Percentiles rank a stretch among this genome's conserved stretches.
phyloP scores from a whole-genome alignment of 2,113 vertebrate species.

The Pongo pygmaeus region DNA sequence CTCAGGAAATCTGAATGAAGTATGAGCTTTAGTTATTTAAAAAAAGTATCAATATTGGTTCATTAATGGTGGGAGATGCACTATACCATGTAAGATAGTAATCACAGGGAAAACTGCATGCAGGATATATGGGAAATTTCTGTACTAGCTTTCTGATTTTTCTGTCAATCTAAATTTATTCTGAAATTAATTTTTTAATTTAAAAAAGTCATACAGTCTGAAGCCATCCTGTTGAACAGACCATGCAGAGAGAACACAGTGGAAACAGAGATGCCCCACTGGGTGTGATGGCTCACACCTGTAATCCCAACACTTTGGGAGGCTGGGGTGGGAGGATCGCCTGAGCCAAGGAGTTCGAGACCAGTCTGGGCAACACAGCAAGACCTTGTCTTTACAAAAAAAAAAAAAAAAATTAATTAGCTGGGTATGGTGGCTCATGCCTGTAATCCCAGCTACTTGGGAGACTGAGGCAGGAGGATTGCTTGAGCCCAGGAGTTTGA shows the following conservation, averaged over 20 bases:
- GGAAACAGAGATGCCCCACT: not conserved
- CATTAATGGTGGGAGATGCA: not conserved
- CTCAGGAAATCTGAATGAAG: not conserved
- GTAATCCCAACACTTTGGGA: too few species aligned
- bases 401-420: too few species aligned
- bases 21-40: not conserved
- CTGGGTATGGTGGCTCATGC: too few species aligned
- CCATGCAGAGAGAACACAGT: not conserved
- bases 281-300: too few species aligned
- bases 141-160: not conserved
- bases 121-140: not conserved
- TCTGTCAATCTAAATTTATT: not conserved
- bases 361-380: too few species aligned
- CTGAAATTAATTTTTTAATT: not conserved
- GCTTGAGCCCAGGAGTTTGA: too few species aligned
- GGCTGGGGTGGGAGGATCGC: too few species aligned
- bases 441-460: too few species aligned
- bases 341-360: too few species aligned
- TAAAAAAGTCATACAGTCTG: not conserved
- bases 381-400: too few species aligned
- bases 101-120: not conserved
- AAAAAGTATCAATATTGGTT: not conserved
- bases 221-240: not conserved
- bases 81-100: not conserved
- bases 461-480: too few species aligned